Percentiles rank a stretch among this genome's conserved stretches.
phyloP scores from a whole-genome alignment of 2,888 invertebrate genomes.

The Fabriciana adippe region DNA sequence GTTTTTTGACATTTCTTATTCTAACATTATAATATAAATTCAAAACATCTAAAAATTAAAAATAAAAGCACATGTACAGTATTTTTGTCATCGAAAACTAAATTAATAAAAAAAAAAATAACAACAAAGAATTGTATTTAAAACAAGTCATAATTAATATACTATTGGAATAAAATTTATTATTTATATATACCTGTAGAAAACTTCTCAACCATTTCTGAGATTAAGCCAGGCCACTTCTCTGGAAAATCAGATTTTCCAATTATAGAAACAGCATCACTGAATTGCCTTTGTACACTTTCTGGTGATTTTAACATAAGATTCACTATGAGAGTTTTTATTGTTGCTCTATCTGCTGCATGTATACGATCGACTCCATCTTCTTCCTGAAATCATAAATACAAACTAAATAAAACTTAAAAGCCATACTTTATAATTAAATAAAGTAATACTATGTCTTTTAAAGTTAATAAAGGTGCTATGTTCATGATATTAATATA shows the following conservation, averaged over 20 bases:
- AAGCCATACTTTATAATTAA: too few species aligned
- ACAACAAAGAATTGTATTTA: too few species aligned
- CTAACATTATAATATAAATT: too few species aligned
- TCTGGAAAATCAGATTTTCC: conserved; percentile 98
- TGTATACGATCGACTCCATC: conserved; percentile 91
- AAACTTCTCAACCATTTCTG: conserved; percentile 97
- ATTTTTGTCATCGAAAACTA: neutral
- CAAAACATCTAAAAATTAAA: too few species aligned
- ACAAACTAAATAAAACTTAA: conserved; percentile 13
- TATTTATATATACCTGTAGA: conserved; percentile 80
- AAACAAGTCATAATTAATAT: too few species aligned
- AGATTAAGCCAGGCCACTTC: conserved; percentile 96
- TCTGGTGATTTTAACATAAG: conserved; percentile 96
- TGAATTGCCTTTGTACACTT: conserved; percentile 95
- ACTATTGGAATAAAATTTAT: too few species aligned
- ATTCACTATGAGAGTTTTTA: conserved; percentile 93
- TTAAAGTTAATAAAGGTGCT: too few species aligned
- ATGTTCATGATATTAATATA: too few species aligned
- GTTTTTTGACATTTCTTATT: too few species aligned
- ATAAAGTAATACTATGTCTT: too few species aligned
- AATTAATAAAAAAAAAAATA: neutral
- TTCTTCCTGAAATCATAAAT: conserved; percentile 78
- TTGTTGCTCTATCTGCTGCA: conserved; percentile 87
- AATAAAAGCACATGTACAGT: too few species aligned
- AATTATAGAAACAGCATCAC: conserved; percentile 97